A percentile compares a stretch with the other conserved stretches of the same genome.
Evolutionary conservation across 2,888 invertebrate genomes (phyloP).

Genomic region (Odontothrips loti): DNA sequence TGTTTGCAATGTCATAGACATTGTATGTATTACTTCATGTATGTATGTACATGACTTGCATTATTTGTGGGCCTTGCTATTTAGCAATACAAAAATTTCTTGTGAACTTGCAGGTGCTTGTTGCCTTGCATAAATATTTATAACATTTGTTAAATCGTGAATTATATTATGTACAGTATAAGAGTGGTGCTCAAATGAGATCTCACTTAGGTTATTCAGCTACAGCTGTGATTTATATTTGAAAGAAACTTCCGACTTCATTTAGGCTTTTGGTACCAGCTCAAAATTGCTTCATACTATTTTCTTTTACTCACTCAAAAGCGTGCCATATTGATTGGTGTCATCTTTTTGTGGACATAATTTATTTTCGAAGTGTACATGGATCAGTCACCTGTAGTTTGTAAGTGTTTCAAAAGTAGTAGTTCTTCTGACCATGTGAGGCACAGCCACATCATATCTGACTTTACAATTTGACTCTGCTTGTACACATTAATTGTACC

Average conservation of each 20-base stretch:
- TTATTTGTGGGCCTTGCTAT: not conserved
- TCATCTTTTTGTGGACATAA: not conserved
- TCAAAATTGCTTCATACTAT: not conserved
- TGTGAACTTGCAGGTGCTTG: no score
- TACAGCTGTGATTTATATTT: slow-evolving; percentile 13
- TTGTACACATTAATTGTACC: no score
- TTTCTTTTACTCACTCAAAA: not conserved
- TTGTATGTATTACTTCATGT: not conserved
- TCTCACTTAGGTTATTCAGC: slow-evolving; percentile 24
- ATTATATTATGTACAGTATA: not conserved
- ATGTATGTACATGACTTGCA: not conserved
- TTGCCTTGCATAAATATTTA: no score
- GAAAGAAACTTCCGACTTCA: not conserved
- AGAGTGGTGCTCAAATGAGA: slow-evolving; percentile 19
- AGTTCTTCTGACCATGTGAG: no score
- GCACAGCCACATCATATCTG: no score
- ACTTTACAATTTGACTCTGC: no score
- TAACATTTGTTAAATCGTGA: not conserved
- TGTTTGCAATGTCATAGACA: not conserved
- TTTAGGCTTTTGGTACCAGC: not conserved
- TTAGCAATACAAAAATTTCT: not conserved
- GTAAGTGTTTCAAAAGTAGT: no score
- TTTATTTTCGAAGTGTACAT: no score
- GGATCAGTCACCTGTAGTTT: no score
- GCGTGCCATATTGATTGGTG: slow-evolving; percentile 1